Conservation (phyloP, 2,888 invertebrate genomes). For the Frankliniella intonsa region DNA sequence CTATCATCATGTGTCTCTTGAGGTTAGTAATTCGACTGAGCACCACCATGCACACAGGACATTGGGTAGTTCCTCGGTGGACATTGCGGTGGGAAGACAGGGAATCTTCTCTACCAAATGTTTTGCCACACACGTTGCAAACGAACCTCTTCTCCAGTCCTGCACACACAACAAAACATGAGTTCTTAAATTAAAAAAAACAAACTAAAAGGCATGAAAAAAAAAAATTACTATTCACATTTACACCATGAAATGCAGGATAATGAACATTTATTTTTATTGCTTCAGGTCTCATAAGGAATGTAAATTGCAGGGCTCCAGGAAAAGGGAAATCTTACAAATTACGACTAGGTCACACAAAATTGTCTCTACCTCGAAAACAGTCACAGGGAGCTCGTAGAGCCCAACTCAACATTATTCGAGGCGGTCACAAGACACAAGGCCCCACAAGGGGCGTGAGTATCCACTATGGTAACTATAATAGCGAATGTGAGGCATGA, state of each 20-base stretch:
- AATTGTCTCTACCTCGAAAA: not conserved
- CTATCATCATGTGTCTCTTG: conserved; percentile 32
- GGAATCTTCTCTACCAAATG: conserved; percentile 60
- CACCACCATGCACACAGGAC: conserved; percentile 58
- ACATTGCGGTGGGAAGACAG: conserved; percentile 59
- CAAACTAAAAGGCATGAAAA: not conserved
- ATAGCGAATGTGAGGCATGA: not conserved
- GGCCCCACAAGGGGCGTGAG: not conserved
- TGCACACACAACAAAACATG: not conserved
- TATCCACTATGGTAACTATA: not conserved
- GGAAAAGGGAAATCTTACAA: not conserved
- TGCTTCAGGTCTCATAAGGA: not conserved
- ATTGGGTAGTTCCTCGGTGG: conserved; percentile 59
- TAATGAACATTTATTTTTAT: not conserved
- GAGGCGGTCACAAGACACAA: not conserved
- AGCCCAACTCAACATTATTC: not conserved
- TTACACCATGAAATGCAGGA: not conserved
- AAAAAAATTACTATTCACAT: not conserved
- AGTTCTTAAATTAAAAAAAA: not conserved
- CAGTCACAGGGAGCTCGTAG: not conserved
- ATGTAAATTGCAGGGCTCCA: not conserved
- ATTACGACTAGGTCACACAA: not conserved
- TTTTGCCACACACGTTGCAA: conserved; percentile 51
- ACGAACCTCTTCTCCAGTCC: conserved; percentile 6
- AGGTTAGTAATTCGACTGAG: conserved; percentile 49